Percentiles rank a stretch among this genome's conserved stretches.
These are phyloP conservation scores for Ophioninae sp. DNA, from an alignment of 2,888 invertebrate genomes.

Conservation along the genomic window DNA sequence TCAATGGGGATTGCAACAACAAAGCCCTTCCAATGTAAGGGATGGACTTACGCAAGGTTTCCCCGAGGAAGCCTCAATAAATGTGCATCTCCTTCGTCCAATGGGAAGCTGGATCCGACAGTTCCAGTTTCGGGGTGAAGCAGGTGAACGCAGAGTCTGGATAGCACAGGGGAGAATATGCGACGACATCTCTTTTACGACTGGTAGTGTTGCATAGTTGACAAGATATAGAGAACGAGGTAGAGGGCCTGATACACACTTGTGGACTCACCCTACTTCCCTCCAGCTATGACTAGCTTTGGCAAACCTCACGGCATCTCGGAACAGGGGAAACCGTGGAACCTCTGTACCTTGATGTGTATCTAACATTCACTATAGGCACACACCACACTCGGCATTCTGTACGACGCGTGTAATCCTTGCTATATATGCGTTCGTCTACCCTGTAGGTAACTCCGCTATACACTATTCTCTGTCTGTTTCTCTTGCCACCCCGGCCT, in stretches of 20 bases:
- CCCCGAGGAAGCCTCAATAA: no score
- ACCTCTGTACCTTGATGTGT: slow-evolving; percentile 36
- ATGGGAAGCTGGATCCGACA: slow-evolving; percentile 24
- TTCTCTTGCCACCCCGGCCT: slow-evolving; percentile 37
- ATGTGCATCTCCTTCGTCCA: slow-evolving; percentile 11
- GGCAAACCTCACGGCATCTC: slow-evolving; percentile 59
- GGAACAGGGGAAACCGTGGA: slow-evolving; percentile 34
- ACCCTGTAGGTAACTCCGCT: neutral
- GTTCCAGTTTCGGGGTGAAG: slow-evolving; percentile 32
- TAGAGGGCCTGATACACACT: slow-evolving; percentile 65
- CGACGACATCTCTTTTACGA: slow-evolving; percentile 18
- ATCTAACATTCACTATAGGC: slow-evolving; percentile 15
- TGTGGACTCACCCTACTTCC: slow-evolving; percentile 64
- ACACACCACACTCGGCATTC: slow-evolving; percentile 72
- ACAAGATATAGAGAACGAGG: slow-evolving; percentile 16
- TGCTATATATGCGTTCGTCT: slow-evolving; percentile 16
- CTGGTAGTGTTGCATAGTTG: slow-evolving; percentile 12
- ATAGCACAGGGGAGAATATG: slow-evolving; percentile 30
- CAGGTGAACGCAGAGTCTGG: slow-evolving; percentile 22
- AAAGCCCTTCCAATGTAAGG: no score
- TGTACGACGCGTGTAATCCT: slow-evolving; percentile 72
- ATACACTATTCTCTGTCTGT: neutral
- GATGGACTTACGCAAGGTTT: no score
- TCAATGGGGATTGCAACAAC: no score
- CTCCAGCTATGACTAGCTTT: slow-evolving; percentile 48